phyloP scores from a whole-genome alignment of 92 coral and sea anemone species.

The Anthopleura xanthogrammica region DNA sequence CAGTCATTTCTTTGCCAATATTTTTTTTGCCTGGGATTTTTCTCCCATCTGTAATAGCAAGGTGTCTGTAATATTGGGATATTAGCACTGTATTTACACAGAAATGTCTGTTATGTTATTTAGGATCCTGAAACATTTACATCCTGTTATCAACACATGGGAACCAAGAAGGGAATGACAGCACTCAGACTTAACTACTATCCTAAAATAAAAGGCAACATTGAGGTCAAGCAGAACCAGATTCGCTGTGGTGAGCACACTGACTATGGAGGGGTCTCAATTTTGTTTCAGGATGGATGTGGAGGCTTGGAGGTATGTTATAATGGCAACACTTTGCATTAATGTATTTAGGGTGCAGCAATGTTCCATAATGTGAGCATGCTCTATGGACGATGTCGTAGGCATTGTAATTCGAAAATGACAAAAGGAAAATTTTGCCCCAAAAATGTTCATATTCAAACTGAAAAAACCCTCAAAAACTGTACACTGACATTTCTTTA shows the following conservation, averaged over 20 bases:
- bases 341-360: neutral
- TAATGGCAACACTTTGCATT: neutral
- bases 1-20: too few species aligned
- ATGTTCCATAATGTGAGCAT: neutral
- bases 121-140: constrained; percentile 62
- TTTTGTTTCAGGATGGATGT: constrained; percentile 69
- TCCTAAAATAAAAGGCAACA: constrained; percentile 46
- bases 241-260: constrained; percentile 85
- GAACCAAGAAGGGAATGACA: constrained; percentile 48
- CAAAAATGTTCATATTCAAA: too few species aligned
- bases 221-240: constrained; percentile 59
- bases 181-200: constrained; percentile 68
- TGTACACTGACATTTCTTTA: too few species aligned
- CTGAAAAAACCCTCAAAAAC: too few species aligned
- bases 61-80: too few species aligned
- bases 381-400: too few species aligned
- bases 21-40: too few species aligned
- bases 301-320: constrained; percentile 70
- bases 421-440: too few species aligned
- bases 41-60: too few species aligned
- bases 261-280: constrained; percentile 75
- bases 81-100: neutral
- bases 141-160: constrained; percentile 45
- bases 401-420: too few species aligned
- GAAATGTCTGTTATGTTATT: neutral